Evolutionary conservation across 2,888 invertebrate species (phyloP).

Genomic region (Seladonia tumulorum): DNA sequence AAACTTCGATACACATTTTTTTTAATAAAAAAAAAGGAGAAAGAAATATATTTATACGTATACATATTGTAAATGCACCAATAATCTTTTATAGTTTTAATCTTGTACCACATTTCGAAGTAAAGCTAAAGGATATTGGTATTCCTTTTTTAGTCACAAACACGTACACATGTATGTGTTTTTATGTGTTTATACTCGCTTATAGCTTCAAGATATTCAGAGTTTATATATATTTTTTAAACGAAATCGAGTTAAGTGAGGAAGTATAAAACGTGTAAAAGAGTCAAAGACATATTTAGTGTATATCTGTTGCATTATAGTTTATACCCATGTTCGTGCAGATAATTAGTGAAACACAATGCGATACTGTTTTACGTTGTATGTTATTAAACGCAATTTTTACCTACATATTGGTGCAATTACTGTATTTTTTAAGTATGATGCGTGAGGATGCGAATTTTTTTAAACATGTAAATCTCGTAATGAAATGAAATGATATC

Average conservation of each 20-base stretch:
- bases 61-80: constrained; percentile 36
- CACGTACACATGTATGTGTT: neutral
- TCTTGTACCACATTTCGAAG: neutral
- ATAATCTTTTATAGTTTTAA: neutral
- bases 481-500: constrained; percentile 32
- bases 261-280: neutral
- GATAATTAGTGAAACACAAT: neutral
- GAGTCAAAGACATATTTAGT: neutral
- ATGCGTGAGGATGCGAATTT: neutral
- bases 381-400: constrained; percentile 16
- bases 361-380: neutral
- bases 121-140: neutral
- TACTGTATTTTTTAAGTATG: constrained; percentile 17
- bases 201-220: neutral
- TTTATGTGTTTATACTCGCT: neutral
- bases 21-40: constrained; percentile 15
- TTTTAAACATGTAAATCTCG: constrained; percentile 14
- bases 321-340: neutral
- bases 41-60: constrained; percentile 7
- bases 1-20: constrained; percentile 1
- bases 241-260: neutral
- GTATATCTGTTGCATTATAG: neutral
- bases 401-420: constrained; percentile 35
- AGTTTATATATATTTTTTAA: neutral
- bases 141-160: constrained; percentile 11